Evolutionary conservation across 2,888 invertebrate species (phyloP), one percentile per base, ranked within the genome.

Genomic region (Drosophila silvestris): DNA sequence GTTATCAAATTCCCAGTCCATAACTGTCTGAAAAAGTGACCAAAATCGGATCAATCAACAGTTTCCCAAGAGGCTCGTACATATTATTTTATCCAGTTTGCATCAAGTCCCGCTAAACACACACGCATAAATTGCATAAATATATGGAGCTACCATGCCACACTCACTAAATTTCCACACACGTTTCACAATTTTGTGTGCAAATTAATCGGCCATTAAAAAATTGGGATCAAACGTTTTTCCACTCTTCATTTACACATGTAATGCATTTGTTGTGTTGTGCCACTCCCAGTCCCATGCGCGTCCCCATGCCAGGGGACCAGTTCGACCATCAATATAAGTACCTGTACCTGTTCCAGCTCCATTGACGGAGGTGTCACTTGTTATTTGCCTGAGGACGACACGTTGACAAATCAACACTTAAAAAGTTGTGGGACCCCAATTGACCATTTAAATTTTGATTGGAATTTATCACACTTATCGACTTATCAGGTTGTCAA

Each of bases 321-420:
- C 53, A 53, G 14, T 63, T 54, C 39, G 56, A 5, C 19, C 19
- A 39, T 39, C 39, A 39, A 5, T 39, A 30, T 7, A 12, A 39
- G 39, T 16, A 12, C 37, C 59, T 47, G 30, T 51, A 39, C 77
- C 54, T 50, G 35, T 32, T 53, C 72, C 72, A 77, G 47, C 35
- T 59, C 35, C 53, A 7, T 61, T 54, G 7, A 65, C 50, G 54
- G 63, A 30, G 39, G 39, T 63, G 33, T 39, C 65, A 53, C 57
- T 39, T 65, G 54, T 10, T 32, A 67, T 52, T 57, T 50, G 32
- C 60, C 37, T 47, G 73, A 79, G 79, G 78, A 69, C 82, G 74
- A 64, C 57, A 51, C 65, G 35, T 26, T 44, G 44, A 64, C 64
- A 51, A 47, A 62, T 47, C 78, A 30, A 37, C 6, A 60, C 35